These are phyloP conservation scores for Myotis daubentonii DNA, from an alignment of 2,797 vertebrate species.

Conservation along the genomic window DNA sequence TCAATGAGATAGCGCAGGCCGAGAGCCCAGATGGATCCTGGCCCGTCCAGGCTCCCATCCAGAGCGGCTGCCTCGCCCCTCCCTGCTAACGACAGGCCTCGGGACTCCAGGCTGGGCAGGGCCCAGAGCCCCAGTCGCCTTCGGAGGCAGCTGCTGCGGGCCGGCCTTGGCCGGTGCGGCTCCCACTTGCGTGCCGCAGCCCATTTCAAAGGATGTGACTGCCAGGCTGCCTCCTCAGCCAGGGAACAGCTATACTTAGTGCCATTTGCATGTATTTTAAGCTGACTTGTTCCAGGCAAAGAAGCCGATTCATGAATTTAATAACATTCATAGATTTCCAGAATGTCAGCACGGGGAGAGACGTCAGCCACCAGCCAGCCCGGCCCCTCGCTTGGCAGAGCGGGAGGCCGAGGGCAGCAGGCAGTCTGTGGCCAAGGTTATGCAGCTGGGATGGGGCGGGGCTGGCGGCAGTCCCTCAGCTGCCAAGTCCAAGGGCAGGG, in stretches of 20 bases:
- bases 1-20: not conserved
- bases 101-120: not conserved
- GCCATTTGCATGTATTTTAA: constrained; percentile 79
- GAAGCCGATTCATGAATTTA: constrained; percentile 82
- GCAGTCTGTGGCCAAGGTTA: constrained; percentile 1
- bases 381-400: not conserved
- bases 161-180: not conserved
- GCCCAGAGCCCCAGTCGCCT: not conserved
- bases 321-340: constrained; percentile 79
- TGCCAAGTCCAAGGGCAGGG: not conserved
- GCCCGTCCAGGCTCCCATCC: not conserved
- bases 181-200: constrained; percentile 46
- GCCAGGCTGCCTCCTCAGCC: constrained; percentile 72
- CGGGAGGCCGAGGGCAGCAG: not conserved
- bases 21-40: not conserved
- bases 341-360: constrained; percentile 69
- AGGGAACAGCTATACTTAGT: constrained; percentile 74
- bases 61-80: not conserved
- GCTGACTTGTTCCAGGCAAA: constrained; percentile 77
- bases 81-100: not conserved
- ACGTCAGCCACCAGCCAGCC: constrained; percentile 61
- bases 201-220: constrained; percentile 66
- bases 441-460: not conserved
- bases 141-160: not conserved
- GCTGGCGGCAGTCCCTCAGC: not conserved